Percentiles rank a stretch among this genome's conserved stretches.
phyloP scores from a whole-genome alignment of 2,888 invertebrate species.

The Hermodice carunculata region DNA sequence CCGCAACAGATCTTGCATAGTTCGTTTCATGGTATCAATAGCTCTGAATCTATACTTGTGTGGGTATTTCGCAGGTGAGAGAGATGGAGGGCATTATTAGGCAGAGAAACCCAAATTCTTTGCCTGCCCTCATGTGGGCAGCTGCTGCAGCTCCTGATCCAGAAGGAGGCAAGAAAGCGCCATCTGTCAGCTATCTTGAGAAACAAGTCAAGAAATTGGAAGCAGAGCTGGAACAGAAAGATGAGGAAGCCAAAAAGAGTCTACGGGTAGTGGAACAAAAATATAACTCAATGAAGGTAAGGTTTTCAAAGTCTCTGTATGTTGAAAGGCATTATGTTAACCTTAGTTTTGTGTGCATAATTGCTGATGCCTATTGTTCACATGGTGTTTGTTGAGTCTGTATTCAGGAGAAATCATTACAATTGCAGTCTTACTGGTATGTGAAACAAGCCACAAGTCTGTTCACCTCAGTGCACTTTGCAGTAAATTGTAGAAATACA shows the following conservation, averaged over 20 bases:
- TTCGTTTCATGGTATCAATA: too few relatives aligned
- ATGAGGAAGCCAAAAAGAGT: constrained; percentile 56
- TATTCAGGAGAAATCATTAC: too few relatives aligned
- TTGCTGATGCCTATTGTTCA: too few relatives aligned
- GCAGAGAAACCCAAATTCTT: constrained; percentile 64
- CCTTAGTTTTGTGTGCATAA: too few relatives aligned
- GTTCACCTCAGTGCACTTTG: too few relatives aligned
- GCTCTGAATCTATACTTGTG: too few relatives aligned
- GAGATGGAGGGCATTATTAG: constrained; percentile 67
- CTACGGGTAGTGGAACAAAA: constrained; percentile 65
- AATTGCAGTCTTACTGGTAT: too few relatives aligned
- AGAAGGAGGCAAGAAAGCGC: constrained; percentile 36
- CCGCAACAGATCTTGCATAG: too few relatives aligned
- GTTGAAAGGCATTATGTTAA: background rate
- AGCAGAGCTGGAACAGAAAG: constrained; percentile 58
- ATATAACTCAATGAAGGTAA: constrained; percentile 64
- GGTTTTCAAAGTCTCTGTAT: background rate
- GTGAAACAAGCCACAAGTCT: too few relatives aligned
- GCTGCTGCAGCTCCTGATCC: constrained; percentile 51
- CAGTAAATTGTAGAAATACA: too few relatives aligned
- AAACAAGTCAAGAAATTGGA: constrained; percentile 59
- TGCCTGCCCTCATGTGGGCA: constrained; percentile 66
- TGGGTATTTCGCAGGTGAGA: constrained; percentile 56
- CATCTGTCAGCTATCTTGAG: constrained; percentile 57
- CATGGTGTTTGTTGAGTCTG: too few relatives aligned